Base-by-base conservation (phyloP, 2,888 invertebrate species). In the Cosmia pyralina region DNA sequence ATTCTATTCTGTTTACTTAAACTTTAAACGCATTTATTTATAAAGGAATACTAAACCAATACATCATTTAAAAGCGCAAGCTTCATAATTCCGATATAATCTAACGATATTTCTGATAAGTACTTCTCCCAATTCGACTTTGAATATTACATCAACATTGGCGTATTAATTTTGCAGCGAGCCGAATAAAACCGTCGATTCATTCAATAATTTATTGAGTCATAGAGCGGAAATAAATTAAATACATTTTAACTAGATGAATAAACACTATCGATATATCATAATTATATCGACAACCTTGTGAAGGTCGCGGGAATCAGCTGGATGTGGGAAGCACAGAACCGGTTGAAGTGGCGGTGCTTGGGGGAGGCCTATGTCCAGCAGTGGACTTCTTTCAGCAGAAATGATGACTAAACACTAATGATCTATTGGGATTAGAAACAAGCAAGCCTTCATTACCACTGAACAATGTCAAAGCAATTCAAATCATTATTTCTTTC, bases 171-270 rank as follows among this genome's bases (percentile, higher is more conserved):
- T 52, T n/a, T 15, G 46, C 52, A 70, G 15, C 13, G 58, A 58
- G 53, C 28, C 52, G n/a, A 63, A 69, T 50, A 22, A 57, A 63
- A 62, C 11, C 17, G 15, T 52, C 13, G 6, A 52, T 63, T 53
- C 0, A 34, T 57, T 52, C 0, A 11, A 19, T 69, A 57, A 63
- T 38, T 4, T 38, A 38, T 63, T 69, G 57, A 46, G 10, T 69
- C 58, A 77, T 69, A 19, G 46, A 57, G 52, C 4, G 2, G 41
- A 58, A 38, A 57, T 63, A 62, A 69, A 52, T 62, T 57, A 62
- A 77, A 77, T 77, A 38, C 48, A 13, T 52, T 46, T 50, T 34
- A 44, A 74, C 34, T 58, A 68, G 41, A 53, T 22, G 50, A 74
- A 8, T 50, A 22, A 41, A 63, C 28, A 74, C n/a, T 34, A 57